Evolutionary conservation across 2,797 vertebrate species (phyloP).

Genomic region (Euphonia xanthogaster): DNA sequence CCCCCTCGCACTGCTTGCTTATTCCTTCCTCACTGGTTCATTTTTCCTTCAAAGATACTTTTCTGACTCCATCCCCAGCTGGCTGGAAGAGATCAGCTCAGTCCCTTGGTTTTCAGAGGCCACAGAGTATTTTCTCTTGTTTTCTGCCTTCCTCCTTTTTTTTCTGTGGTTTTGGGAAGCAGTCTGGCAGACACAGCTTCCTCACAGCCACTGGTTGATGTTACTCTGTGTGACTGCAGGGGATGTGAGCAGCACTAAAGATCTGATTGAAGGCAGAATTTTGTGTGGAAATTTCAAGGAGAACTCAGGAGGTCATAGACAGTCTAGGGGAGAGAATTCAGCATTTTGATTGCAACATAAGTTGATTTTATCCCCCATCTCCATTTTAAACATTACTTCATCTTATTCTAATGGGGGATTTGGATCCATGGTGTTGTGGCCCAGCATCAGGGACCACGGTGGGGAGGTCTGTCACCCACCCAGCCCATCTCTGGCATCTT

Average conservation of each 20-base stretch:
- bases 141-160: background rate
- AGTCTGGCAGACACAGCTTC: background rate
- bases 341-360: background rate
- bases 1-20: background rate
- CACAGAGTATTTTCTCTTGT: background rate
- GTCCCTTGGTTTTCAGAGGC: background rate
- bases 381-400: background rate
- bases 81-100: background rate
- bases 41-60: background rate
- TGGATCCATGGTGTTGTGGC: background rate
- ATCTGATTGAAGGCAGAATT: background rate
- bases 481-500: background rate
- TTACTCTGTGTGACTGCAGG: background rate
- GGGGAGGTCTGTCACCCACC: background rate
- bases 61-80: background rate
- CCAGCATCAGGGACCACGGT: accelerated
- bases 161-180: background rate
- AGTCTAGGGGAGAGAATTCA: background rate
- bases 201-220: background rate
- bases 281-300: background rate
- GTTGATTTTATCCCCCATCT: background rate
- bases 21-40: background rate
- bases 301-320: background rate
- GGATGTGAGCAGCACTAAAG: background rate
- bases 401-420: background rate